Percentiles rank a stretch among this genome's conserved stretches.
These are phyloP conservation scores for Craterocephalus amniculus DNA, from an alignment of 2,797 vertebrate species.

Conservation along the genomic window DNA sequence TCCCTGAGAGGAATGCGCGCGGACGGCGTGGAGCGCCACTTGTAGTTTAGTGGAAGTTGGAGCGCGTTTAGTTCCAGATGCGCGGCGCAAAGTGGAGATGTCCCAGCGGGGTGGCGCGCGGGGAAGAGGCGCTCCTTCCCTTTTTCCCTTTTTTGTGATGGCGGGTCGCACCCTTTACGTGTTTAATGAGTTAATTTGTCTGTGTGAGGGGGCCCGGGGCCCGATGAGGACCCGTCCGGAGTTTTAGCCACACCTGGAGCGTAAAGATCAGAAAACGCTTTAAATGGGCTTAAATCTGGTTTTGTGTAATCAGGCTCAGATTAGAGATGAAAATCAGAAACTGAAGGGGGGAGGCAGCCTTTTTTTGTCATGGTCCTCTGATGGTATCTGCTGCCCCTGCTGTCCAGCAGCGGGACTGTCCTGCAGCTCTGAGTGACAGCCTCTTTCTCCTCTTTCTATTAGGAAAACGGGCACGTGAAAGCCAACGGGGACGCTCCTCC, in stretches of 20 bases:
- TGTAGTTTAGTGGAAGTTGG: too few relatives aligned
- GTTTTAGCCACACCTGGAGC: not conserved
- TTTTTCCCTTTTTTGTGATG: not conserved
- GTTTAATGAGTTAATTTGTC: too few relatives aligned
- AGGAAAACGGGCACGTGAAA: constrained; percentile 96
- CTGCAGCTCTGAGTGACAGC: constrained; percentile 30
- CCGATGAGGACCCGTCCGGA: not conserved
- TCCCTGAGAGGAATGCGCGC: too few relatives aligned
- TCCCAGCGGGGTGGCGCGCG: constrained; percentile 2
- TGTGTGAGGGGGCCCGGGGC: too few relatives aligned
- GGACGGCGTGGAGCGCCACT: too few relatives aligned
- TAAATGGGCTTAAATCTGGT: not conserved
- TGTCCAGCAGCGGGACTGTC: constrained; percentile 33
- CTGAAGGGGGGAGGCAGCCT: not conserved
- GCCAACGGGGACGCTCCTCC: constrained; percentile 92
- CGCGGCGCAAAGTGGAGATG: constrained; percentile 55
- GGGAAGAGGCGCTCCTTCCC: not conserved
- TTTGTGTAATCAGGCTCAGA: not conserved
- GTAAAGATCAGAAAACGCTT: not conserved
- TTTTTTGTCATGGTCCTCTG: constrained; percentile 13
- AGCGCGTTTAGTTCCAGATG: constrained; percentile 79
- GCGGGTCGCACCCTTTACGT: too few relatives aligned
- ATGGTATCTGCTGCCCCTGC: constrained; percentile 69
- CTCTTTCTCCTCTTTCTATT: constrained; percentile 29
- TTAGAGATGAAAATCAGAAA: not conserved